Evolutionary conservation across 2,113 vertebrate genomes (phyloP).

Genomic region (Cephalophus harveyi): DNA sequence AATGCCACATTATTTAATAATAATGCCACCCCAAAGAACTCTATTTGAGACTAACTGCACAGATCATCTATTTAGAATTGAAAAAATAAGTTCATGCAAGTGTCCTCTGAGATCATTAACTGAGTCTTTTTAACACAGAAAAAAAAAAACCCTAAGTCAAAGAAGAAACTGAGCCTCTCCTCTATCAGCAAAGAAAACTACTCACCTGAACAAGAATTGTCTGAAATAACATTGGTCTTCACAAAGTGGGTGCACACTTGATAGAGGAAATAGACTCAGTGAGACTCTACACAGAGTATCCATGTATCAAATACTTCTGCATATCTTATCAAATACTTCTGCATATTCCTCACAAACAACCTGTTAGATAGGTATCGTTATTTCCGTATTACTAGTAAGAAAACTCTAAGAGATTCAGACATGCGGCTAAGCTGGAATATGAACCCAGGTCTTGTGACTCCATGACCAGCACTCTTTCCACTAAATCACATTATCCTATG

Average conservation of each 20-base stretch:
- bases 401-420: not conserved
- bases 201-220: not conserved
- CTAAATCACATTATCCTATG: not conserved
- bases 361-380: not conserved
- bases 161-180: not conserved
- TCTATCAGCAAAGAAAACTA: not conserved
- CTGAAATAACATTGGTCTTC: not conserved
- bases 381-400: not conserved
- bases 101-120: not conserved
- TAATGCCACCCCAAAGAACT: not conserved
- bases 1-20: slow-evolving; percentile 28
- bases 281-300: not conserved
- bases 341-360: not conserved
- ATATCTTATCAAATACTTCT: not conserved
- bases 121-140: not conserved
- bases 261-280: not conserved
- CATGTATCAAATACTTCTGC: not conserved
- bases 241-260: not conserved
- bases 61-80: not conserved
- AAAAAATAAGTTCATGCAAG: slow-evolving; percentile 15
- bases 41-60: slow-evolving; percentile 1
- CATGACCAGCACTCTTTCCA: not conserved
- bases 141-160: not conserved
- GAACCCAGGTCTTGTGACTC: not conserved
- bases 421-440: not conserved